Conservation (phyloP, 2,113 vertebrate genomes). For the Clarias gariepinus region DNA sequence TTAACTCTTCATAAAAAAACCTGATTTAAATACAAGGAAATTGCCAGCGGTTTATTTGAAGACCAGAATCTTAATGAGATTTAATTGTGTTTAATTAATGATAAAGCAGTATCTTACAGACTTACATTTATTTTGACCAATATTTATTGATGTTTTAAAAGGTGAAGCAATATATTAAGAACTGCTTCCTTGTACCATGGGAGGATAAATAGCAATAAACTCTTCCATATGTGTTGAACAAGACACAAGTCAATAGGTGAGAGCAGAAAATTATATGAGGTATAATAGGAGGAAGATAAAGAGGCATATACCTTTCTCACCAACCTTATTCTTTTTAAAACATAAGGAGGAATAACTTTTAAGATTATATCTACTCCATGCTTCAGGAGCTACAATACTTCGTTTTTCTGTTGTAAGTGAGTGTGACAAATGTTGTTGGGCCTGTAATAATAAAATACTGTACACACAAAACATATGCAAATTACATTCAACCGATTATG, state of each 20-base stretch:
- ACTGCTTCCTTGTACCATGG: neutral
- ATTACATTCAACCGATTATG: neutral
- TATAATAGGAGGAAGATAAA: neutral
- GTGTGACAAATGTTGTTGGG: neutral
- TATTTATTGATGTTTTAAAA: too few species aligned
- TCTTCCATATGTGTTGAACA: neutral
- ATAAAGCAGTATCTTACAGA: too few species aligned
- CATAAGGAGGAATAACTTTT: neutral
- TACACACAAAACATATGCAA: neutral
- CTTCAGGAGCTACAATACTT: neutral
- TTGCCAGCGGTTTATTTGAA: conserved; percentile 3
- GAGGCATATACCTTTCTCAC: neutral
- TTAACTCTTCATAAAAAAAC: conserved; percentile 16
- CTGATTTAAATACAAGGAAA: neutral
- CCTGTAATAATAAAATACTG: neutral
- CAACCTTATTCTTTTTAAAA: neutral
- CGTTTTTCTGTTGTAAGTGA: neutral
- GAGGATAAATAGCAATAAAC: neutral
- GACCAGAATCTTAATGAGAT: neutral
- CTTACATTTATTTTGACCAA: too few species aligned
- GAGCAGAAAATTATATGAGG: neutral
- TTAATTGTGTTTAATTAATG: too few species aligned
- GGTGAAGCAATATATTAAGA: neutral
- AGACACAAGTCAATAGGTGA: neutral
- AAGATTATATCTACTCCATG: neutral